Evolutionary conservation across 2,113 vertebrate species (phyloP).

Genomic region (Lepus americanus): DNA sequence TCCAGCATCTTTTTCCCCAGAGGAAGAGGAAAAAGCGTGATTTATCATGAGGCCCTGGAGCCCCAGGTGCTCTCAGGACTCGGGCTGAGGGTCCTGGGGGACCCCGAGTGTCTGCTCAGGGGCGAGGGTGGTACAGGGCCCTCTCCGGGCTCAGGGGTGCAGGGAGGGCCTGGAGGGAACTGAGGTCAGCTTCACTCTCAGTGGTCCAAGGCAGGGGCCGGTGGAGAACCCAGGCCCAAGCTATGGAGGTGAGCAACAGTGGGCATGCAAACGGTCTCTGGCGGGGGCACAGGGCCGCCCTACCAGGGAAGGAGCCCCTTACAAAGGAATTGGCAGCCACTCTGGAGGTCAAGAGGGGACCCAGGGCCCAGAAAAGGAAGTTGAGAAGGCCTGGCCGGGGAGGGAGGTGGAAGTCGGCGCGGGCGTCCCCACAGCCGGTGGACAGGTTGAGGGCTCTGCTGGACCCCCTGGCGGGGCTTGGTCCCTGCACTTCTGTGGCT

Average conservation of each 20-base stretch:
- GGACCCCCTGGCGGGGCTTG: neutral
- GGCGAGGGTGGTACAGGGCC: neutral
- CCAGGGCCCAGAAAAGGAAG: neutral
- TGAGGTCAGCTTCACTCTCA: neutral
- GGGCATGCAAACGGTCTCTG: neutral
- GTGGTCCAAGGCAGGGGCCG: neutral
- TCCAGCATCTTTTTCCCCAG: neutral
- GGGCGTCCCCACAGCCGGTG: no score
- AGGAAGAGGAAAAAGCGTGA: neutral
- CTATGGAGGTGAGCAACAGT: neutral
- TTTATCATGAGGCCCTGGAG: neutral
- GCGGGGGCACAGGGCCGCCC: neutral
- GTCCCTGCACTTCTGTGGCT: neutral
- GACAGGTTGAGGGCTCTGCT: no score
- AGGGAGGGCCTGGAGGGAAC: fast-evolving
- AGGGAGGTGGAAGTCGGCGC: neutral
- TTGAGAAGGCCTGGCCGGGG: neutral
- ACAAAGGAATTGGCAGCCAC: neutral
- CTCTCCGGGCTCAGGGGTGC: neutral
- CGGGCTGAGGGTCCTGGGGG: neutral
- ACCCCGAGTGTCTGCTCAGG: neutral
- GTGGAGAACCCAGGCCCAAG: neutral
- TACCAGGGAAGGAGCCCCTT: neutral
- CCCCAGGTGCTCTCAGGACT: neutral
- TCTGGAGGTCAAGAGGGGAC: neutral